A percentile compares a stretch with the other conserved stretches of the same genome.
phyloP scores from a whole-genome alignment of 2,797 vertebrate species.

The Momotus momota region DNA sequence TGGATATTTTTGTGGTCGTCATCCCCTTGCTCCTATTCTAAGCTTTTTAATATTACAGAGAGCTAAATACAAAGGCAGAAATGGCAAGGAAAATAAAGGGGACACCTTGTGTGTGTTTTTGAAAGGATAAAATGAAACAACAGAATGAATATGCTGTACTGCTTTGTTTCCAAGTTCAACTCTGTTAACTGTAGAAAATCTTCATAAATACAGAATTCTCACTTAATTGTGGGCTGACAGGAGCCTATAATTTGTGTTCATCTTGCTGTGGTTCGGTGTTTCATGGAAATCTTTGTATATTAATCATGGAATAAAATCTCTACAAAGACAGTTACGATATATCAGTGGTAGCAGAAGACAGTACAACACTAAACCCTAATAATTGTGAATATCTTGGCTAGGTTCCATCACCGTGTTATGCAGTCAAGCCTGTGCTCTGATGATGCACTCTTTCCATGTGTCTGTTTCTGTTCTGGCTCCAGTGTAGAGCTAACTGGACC shows the following conservation, averaged over 20 bases:
- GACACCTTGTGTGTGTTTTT: background rate
- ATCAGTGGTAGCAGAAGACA: background rate
- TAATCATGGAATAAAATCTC: background rate
- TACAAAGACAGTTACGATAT: background rate
- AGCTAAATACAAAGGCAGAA: background rate
- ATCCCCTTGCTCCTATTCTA: background rate
- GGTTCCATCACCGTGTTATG: rapidly evolving
- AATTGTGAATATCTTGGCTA: background rate
- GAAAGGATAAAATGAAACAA: background rate
- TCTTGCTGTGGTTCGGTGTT: background rate
- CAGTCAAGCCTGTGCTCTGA: background rate
- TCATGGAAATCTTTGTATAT: background rate
- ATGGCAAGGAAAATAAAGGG: background rate
- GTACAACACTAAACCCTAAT: background rate
- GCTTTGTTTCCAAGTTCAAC: background rate
- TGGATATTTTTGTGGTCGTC: background rate
- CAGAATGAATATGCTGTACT: background rate
- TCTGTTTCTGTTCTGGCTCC: background rate
- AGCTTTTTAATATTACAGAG: background rate
- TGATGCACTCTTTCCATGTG: background rate
- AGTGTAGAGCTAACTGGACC: background rate
- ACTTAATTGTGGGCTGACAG: background rate
- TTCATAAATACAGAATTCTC: background rate
- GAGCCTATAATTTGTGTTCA: background rate
- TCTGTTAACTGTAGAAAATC: background rate